A percentile compares a stretch with the other conserved stretches of the same genome.
Conservation (phyloP, 2,797 vertebrate species). For the Artibeus jamaicensis region DNA sequence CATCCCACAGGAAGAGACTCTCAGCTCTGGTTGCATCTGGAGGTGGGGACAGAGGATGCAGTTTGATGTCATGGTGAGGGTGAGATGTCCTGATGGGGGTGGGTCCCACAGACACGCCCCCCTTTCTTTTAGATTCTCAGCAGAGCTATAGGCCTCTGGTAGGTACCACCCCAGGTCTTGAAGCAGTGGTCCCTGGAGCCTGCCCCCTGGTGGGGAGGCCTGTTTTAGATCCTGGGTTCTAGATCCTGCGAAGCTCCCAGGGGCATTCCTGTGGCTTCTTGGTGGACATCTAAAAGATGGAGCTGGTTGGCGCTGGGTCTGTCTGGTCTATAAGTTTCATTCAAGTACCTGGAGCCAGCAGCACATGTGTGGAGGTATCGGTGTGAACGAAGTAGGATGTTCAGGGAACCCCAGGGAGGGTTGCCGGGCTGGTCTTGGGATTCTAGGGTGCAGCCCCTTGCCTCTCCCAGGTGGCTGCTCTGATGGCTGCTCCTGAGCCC, state of each 20-base stretch:
- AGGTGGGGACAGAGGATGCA: background rate
- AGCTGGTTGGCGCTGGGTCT: background rate
- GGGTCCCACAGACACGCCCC: no score
- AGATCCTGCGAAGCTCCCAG: background rate
- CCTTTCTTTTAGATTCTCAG: background rate
- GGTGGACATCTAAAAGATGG: background rate
- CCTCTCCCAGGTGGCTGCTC: background rate
- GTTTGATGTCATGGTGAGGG: background rate
- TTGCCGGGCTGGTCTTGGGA: background rate
- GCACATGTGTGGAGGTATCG: background rate
- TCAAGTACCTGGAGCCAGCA: background rate
- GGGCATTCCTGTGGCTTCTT: background rate
- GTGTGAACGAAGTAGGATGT: background rate
- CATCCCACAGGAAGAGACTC: background rate
- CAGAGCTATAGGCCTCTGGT: background rate
- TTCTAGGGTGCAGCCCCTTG: background rate
- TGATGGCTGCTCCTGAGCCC: background rate
- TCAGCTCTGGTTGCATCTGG: background rate
- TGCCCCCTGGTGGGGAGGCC: background rate
- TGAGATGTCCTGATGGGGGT: background rate
- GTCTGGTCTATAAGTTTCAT: background rate
- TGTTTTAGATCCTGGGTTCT: background rate
- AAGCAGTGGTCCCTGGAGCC: background rate
- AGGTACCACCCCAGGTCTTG: background rate
- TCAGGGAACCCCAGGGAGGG: background rate